Conservation (phyloP, 2,888 invertebrate species). For the Dysmachus trigonus region DNA sequence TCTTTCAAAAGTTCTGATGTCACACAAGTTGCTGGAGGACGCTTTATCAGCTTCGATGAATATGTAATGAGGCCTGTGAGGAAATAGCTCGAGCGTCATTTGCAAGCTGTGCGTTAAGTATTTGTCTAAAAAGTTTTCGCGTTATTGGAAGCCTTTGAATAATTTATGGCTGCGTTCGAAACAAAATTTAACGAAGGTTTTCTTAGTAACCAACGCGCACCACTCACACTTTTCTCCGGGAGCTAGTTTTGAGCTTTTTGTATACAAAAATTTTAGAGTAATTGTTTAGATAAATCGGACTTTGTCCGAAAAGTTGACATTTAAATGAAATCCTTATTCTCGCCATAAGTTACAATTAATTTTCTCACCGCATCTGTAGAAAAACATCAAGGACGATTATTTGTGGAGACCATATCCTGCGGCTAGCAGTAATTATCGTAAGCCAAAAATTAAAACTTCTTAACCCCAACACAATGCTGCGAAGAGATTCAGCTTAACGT, state of each 20-base stretch:
- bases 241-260: not conserved
- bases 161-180: not conserved
- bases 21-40: not conserved
- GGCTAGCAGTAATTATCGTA: constrained; percentile 17
- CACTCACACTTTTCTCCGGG: not conserved
- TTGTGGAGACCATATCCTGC: not conserved
- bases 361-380: not conserved
- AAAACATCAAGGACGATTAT: not conserved
- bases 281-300: not conserved
- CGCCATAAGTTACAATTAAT: not conserved
- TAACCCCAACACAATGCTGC: not conserved
- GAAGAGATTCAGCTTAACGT: constrained; percentile 24
- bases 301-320: not conserved
- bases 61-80: not conserved
- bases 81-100: not conserved
- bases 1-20: not conserved
- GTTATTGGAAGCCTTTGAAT: constrained; percentile 12
- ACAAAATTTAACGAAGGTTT: not conserved
- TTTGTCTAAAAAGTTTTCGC: constrained; percentile 19
- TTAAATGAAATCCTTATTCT: not conserved
- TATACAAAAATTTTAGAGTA: not conserved
- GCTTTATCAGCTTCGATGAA: not conserved
- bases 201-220: not conserved
- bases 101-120: not conserved
- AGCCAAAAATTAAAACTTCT: constrained; percentile 30